Base-by-base conservation (phyloP, 2,797 vertebrate species). In the Amniataba percoides region DNA sequence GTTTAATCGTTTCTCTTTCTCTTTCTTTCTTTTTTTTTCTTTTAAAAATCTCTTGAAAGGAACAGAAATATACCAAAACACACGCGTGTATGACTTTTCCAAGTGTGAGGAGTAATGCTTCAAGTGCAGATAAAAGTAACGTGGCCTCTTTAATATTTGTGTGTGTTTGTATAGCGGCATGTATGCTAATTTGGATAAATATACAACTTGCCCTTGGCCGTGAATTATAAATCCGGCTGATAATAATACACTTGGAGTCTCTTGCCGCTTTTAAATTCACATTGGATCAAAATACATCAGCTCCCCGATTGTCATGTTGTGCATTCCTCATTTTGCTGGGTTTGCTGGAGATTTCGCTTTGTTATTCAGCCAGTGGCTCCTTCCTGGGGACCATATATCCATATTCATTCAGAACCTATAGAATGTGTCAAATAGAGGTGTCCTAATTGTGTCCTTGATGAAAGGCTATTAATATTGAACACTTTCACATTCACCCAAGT, bases 371-470 rank as follows among this genome's bases (percentile, higher is more conserved):
- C 83, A 72, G 83, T 88, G 86, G 85, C 91, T 87, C 83, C 89
- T 92, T 95, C 83, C 89, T 66, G 80, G 87, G 87, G 91, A 93
- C 84, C 80, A 66, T 85, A 92, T 94, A 95, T 92, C 88, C 95
- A 95, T 95, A 95, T 95, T 95, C 90, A 94, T 94, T 80, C 73
- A 64, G 82, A 84, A 88, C 87, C 93, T 95, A 94, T 93, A 93
- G 92, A 92, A 95, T 90, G 92, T 95, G 94, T 95, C 94, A 95
- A 88, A 95, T 88, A 93, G 93, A 95, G 94, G 94, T 94, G 95
- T 95, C 93, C 95, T 96, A 95, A 96, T 95, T 96, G 95, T 95
- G 94, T 95, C 94, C 95, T 96, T 95, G 93, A 95, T 96, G 95
- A 96, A 95, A 95, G 93, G 88, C 94, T 93, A 95, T 95, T 95